A percentile compares a stretch with the other conserved stretches of the same genome.
These are phyloP conservation scores for Coreius guichenoti DNA, from an alignment of 2,797 vertebrate genomes.

Conservation along the genomic window DNA sequence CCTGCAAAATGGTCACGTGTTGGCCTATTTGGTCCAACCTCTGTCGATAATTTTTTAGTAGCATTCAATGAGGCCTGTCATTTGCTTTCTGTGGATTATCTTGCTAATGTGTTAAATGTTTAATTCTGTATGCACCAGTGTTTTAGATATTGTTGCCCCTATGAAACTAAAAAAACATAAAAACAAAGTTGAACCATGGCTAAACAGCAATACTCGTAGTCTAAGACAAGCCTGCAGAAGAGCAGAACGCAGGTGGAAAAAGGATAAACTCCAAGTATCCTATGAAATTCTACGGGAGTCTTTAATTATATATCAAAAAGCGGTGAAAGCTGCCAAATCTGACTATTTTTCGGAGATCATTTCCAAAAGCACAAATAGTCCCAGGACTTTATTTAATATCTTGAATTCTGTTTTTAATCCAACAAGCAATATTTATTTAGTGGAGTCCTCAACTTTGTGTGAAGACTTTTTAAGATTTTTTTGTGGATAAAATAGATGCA, in stretches of 20 bases:
- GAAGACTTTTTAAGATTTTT: neutral
- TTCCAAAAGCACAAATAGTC: neutral
- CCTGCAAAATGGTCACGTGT: neutral
- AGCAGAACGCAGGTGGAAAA: too few relatives aligned
- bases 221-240: too few relatives aligned
- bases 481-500: neutral
- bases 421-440: neutral
- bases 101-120: neutral
- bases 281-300: neutral
- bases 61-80: neutral
- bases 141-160: too few relatives aligned
- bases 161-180: too few relatives aligned
- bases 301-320: conserved; percentile 2
- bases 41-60: neutral
- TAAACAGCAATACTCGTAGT: too few relatives aligned
- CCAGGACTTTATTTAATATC: neutral
- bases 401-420: conserved; percentile 6
- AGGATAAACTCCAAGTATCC: neutral
- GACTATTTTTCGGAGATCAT: neutral
- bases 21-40: neutral
- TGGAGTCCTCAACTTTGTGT: neutral
- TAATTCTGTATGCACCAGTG: too few relatives aligned
- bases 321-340: neutral
- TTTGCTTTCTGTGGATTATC: neutral
- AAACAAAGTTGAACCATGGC: too few relatives aligned